These are phyloP conservation scores for Opisthocomus hoazin DNA, from an alignment of 2,113 vertebrate species.

Conservation along the genomic window DNA sequence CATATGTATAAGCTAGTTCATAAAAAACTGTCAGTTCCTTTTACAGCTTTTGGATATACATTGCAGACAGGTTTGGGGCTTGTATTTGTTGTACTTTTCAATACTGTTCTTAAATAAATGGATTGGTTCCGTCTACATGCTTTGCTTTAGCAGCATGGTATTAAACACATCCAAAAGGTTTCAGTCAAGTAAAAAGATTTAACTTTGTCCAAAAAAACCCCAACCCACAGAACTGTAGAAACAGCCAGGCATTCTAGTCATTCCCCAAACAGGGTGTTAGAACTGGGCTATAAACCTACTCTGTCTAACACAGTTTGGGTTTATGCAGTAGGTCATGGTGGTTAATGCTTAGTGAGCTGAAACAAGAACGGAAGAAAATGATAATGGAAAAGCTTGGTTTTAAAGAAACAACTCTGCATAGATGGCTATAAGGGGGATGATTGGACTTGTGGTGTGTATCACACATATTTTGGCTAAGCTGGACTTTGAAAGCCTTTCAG, in stretches of 20 bases:
- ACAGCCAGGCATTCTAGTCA: neutral
- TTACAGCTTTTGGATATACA: neutral
- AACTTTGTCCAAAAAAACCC: neutral
- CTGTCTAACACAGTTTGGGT: constrained; percentile 16
- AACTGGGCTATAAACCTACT: neutral
- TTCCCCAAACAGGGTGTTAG: neutral
- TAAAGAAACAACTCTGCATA: neutral
- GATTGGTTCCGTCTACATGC: neutral
- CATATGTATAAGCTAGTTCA: neutral
- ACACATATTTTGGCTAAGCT: neutral
- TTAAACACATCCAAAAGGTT: neutral
- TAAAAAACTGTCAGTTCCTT: neutral
- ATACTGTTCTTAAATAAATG: neutral
- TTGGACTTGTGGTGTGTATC: neutral
- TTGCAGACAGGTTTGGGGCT: neutral
- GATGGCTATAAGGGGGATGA: neutral
- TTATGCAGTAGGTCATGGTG: neutral
- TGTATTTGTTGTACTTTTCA: neutral
- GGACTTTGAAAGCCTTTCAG: constrained; percentile 7
- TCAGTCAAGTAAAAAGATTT: neutral
- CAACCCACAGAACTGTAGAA: neutral
- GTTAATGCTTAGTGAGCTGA: constrained; percentile 19
- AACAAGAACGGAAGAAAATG: constrained; percentile 22
- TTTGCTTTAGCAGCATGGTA: neutral
- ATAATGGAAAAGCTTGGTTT: neutral